Base-by-base conservation (phyloP, 2,797 vertebrate genomes). In the Sebastes goodei region DNA sequence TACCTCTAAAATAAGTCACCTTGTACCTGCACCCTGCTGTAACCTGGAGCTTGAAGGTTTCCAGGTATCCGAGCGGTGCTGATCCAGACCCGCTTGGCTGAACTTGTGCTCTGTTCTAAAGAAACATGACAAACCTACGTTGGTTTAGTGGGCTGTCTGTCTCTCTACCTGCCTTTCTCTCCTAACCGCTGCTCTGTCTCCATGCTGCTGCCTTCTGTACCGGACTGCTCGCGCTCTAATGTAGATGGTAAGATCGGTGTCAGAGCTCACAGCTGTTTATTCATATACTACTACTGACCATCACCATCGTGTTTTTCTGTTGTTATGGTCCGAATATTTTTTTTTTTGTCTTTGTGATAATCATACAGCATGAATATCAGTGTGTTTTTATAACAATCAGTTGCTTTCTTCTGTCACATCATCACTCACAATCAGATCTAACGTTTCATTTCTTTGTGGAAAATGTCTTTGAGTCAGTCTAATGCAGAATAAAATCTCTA, bases 161-260 rank as follows among this genome's bases (percentile, higher is more conserved):
- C 49, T 86, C 80, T 84, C 71, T 76, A 32, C 68, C 74, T 78
- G 78, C 30, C 78, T 79, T 5, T 82, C 75, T 69, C 17, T 21
- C 17, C 83, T 94, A 94, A 93, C 86, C 61, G 62, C 81, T 88
- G 88, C 92, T 93, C 78, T 94, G 80, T 93, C 89, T 92, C 89
- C 86, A 82, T n/a, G 85, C 87, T 81, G 85, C 91, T 76, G 74
- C 86, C 80, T 10, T 63, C 73, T 60, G 49, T 21, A 2, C 73
- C 10, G 93, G 94, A 93, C 88, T 12, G 63, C 86, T 84, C 75
- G 10, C 7, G 33, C 86, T 79, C 79, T 90, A 60, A 76, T 82
- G 71, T 93, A 95, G 94, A 95, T 95, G 94, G 94, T 95, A 95
- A 95, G 94, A 91, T 35, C 15, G 65, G 66, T 27, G 76, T 83